Evolutionary conservation across 1,140 invertebrate genomes (phyloP), one percentile per base, ranked within the genome.

Genomic region (Drosophila chauvacae): DNA sequence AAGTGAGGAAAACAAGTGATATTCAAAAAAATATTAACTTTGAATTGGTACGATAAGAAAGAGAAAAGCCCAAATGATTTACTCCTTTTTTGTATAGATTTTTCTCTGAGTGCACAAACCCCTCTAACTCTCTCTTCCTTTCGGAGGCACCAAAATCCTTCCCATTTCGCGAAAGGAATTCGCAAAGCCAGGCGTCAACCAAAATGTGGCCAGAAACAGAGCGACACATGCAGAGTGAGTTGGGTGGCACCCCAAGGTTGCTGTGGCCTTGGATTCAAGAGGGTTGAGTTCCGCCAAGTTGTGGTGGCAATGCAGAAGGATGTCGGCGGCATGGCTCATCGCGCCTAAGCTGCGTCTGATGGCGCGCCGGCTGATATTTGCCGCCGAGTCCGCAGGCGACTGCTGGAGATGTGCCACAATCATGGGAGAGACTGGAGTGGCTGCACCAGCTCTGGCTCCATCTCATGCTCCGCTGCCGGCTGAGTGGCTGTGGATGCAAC

Each of bases 291-390:
- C 7, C 20, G 6, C 33, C 51, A 55, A 37, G 51, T n/a, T 35
- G 28, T 18, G 39, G 39, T 9, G 20, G 14, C 13, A 18, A 14
- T 37, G 55, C 30, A 28, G 30, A 51, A 53, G 78, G 69, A 61
- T 76, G 77, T 66, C 61, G 78, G 66, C 75, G 80, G 72, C 78
- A 81, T 58, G 74, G 47, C 79, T 81, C 80, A 50, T 64, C 81
- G 77, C 81, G 77, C 81, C 81, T 85, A 85, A 85, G 81, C 81
- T 73, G 55, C 73, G 66, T 85, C 69, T 81, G 77, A 84, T 77
- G 81, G 66, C 50, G 81, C 41, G 61, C 45, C 37, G 65, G 44
- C 65, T 66, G 66, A 69, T 51, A 66, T 69, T 65, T 69, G 66
- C 60, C 44, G 35, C 44, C 44, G n/a, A 39, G 26, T 26, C 44